These are phyloP conservation scores for Mycogona germanica DNA, from an alignment of 2,888 invertebrate species.

Conservation along the genomic window DNA sequence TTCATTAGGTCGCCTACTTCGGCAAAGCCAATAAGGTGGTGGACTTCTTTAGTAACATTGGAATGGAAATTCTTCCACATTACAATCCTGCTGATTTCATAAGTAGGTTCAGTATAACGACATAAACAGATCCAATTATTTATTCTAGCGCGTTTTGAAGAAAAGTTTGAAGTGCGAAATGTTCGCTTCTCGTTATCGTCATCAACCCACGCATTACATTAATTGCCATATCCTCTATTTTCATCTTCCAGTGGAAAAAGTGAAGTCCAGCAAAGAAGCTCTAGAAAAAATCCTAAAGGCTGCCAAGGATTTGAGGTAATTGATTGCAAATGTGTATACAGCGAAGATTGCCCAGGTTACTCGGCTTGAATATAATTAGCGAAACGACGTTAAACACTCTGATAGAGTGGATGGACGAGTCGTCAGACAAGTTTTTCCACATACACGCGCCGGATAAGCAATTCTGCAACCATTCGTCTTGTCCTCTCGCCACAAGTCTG, in stretches of 20 bases:
- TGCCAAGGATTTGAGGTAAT: constrained; percentile 46
- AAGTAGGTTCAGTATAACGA: constrained; percentile 41
- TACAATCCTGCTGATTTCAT: constrained; percentile 79
- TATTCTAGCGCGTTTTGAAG: no score
- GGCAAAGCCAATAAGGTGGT: constrained; percentile 58
- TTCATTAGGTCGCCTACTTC: constrained; percentile 51
- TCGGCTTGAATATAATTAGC: no score
- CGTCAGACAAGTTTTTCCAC: no score
- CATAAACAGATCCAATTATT: not conserved
- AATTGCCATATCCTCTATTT: constrained; percentile 11
- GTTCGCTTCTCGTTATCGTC: constrained; percentile 4
- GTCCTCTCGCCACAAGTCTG: no score
- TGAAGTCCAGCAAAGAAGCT: constrained; percentile 53
- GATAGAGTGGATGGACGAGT: no score
- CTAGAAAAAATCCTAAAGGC: constrained; percentile 53
- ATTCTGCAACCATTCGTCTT: no score
- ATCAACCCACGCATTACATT: not conserved
- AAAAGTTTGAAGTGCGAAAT: no score
- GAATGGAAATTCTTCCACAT: constrained; percentile 56
- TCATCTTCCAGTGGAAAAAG: constrained; percentile 52
- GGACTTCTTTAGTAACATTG: constrained; percentile 55
- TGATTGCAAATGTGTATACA: no score
- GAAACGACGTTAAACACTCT: no score
- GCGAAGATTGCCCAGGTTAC: no score
- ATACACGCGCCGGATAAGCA: no score